phyloP scores from a whole-genome alignment of 1,140 invertebrate species.

The Paramacrobiotus metropolitanus region DNA sequence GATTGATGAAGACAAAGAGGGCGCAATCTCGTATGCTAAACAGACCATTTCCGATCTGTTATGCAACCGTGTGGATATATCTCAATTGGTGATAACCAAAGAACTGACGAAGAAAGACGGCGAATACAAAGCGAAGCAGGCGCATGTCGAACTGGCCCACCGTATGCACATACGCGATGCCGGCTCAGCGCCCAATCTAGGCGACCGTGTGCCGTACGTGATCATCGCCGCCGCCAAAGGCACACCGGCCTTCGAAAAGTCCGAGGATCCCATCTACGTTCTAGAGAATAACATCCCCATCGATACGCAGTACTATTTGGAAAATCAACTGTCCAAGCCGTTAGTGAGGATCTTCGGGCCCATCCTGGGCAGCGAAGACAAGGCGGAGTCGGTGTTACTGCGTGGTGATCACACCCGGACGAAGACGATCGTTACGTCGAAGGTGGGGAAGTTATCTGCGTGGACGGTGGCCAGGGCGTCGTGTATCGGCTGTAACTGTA shows the following conservation, averaged over 20 bases:
- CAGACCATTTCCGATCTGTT: constrained; percentile 82
- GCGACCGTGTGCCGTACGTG: constrained; percentile 93
- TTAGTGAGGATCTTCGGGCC: constrained; percentile 91
- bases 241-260: constrained; percentile 66
- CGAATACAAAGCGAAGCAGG: constrained; percentile 90
- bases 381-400: constrained; percentile 22
- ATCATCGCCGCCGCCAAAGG: constrained; percentile 74
- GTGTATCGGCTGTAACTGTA: constrained; percentile 89
- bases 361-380: constrained; percentile 44
- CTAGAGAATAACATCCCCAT: constrained; percentile 95
- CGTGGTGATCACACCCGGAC: constrained; percentile 82
- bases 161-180: constrained; percentile 92
- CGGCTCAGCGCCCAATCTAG: constrained; percentile 89
- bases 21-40: constrained; percentile 58
- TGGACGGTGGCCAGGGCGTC: constrained; percentile 77
- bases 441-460: constrained; percentile 67
- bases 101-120: constrained; percentile 75
- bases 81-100: constrained; percentile 86
- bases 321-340: constrained; percentile 94
- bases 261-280: constrained; percentile 86
- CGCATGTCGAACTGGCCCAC: constrained; percentile 86
- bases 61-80: constrained; percentile 92
- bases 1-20: constrained; percentile 78
- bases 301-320: constrained; percentile 87
- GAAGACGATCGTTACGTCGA: constrained; percentile 76